Conservation (phyloP, 2,888 invertebrate genomes). For the Agriopis aurantiaria region DNA sequence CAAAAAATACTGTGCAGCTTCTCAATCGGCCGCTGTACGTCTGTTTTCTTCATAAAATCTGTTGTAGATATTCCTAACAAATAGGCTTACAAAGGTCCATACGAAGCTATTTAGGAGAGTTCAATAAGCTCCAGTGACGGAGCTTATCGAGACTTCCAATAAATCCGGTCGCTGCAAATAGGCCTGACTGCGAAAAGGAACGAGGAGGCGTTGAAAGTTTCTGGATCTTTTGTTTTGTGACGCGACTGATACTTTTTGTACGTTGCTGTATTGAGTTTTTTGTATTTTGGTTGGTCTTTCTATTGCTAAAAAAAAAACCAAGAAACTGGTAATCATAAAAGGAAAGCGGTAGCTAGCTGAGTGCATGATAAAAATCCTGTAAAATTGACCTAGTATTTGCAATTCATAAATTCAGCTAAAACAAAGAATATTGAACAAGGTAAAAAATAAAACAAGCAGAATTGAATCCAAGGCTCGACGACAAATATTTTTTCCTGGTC, state of each 20-base stretch:
- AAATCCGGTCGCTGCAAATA: conserved; percentile 9
- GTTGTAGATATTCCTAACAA: conserved; percentile 16
- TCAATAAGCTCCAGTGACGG: conserved; percentile 26
- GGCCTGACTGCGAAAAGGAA: neutral
- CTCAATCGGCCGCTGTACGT: neutral
- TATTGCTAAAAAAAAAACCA: too few species aligned
- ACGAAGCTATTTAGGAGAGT: conserved; percentile 11
- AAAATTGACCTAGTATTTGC: too few species aligned
- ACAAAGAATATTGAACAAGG: too few species aligned
- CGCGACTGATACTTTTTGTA: neutral
- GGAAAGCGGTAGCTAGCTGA: too few species aligned
- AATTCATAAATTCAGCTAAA: too few species aligned
- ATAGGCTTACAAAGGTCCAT: conserved; percentile 31
- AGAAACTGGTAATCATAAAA: too few species aligned
- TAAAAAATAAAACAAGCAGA: too few species aligned
- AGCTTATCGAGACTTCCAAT: conserved; percentile 14
- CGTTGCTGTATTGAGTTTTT: neutral
- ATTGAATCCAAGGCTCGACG: too few species aligned
- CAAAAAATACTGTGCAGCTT: neutral
- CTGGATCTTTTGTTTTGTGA: conserved; percentile 4
- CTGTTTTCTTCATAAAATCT: conserved; percentile 5
- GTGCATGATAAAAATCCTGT: too few species aligned
- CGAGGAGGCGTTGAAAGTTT: conserved; percentile 1
- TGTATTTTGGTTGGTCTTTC: neutral
- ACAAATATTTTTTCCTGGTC: too few species aligned